These are phyloP conservation scores for Odobenus rosmarus DNA, from an alignment of 2,113 vertebrate genomes.

Conservation along the genomic window DNA sequence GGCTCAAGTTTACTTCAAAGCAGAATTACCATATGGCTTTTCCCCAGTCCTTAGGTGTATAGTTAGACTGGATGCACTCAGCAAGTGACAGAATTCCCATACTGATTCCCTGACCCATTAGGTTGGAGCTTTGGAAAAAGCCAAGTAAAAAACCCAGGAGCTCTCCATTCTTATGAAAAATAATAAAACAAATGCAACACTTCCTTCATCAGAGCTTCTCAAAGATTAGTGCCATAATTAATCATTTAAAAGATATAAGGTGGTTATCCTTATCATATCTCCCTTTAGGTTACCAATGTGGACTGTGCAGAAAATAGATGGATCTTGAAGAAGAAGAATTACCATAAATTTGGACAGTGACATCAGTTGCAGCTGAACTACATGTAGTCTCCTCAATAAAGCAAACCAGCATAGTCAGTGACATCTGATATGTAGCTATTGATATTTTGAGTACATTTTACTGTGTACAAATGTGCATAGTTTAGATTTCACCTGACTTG, in stretches of 20 bases:
- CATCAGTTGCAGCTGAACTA: not conserved
- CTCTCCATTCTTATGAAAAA: not conserved
- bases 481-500: not conserved
- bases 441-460: not conserved
- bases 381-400: not conserved
- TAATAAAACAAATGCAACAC: not conserved
- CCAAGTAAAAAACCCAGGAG: not conserved
- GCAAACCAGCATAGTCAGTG: not conserved
- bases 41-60: not conserved
- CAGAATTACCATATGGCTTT: not conserved
- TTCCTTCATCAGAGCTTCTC: not conserved
- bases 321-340: not conserved
- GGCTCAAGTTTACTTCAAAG: not conserved
- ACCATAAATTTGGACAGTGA: not conserved
- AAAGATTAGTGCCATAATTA: not conserved
- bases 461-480: not conserved
- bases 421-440: not conserved
- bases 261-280: not conserved
- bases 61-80: not conserved
- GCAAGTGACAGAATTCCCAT: not conserved
- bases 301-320: not conserved
- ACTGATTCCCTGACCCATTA: not conserved
- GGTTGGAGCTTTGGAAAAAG: not conserved
- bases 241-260: not conserved
- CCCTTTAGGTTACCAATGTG: not conserved